Evolutionary conservation across 2,888 invertebrate genomes (phyloP).

Genomic region (Theristus sp.): DNA sequence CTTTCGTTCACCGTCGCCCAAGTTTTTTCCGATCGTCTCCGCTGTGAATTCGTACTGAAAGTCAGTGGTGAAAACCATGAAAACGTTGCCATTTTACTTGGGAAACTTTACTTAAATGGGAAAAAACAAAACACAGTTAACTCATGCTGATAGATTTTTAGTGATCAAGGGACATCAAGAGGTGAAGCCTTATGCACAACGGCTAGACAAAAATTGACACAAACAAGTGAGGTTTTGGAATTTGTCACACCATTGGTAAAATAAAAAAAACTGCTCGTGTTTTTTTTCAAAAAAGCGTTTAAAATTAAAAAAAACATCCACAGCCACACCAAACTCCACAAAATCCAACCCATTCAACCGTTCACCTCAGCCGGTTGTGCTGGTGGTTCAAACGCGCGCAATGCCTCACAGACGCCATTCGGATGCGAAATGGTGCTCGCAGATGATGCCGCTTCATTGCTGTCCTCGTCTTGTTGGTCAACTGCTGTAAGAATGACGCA

Average conservation of each 20-base stretch:
- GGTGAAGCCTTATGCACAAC: neutral
- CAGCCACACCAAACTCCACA: neutral
- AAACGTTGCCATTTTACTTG: neutral
- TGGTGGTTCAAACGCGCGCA: neutral
- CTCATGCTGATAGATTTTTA: too few species aligned
- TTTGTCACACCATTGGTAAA: too few species aligned
- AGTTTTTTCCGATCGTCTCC: neutral
- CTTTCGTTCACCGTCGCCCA: neutral
- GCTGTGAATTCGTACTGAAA: neutral
- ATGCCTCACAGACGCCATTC: neutral
- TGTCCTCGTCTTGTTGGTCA: too few species aligned
- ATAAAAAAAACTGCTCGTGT: too few species aligned
- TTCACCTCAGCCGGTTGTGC: neutral
- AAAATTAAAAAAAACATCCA: neutral
- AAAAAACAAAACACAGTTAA: neutral
- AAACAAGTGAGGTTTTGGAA: too few species aligned
- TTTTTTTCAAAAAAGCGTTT: too few species aligned
- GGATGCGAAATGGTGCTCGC: too few species aligned
- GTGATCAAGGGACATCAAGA: too few species aligned
- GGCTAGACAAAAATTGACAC: too few species aligned
- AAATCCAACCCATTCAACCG: neutral
- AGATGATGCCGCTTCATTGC: too few species aligned
- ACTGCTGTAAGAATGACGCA: too few species aligned
- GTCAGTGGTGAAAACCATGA: neutral
- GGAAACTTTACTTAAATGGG: too few species aligned